Percentiles rank a stretch among this genome's conserved stretches.
Evolutionary conservation across 1,140 invertebrate genomes (phyloP).

Genomic region (Zaprionus lachaisei): DNA sequence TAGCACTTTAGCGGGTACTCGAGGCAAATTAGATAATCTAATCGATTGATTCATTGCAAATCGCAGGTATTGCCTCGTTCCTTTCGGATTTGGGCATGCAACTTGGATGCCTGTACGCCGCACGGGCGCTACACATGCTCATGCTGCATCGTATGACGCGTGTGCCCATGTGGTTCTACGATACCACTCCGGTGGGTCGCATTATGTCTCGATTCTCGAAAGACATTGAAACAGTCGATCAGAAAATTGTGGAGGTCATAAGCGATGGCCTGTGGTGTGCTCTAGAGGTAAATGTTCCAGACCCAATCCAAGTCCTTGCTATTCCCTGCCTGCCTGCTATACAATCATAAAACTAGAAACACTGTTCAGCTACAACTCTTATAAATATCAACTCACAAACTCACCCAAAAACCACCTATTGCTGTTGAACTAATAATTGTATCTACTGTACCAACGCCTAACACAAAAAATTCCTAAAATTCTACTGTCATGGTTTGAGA

Average conservation of each 20-base stretch:
- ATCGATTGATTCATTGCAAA: constrained; percentile 38
- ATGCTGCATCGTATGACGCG: constrained; percentile 91
- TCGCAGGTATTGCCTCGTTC: constrained; percentile 86
- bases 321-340: not conserved
- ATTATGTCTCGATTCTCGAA: constrained; percentile 95
- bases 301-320: constrained; percentile 12
- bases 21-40: not conserved
- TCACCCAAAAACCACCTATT: not conserved
- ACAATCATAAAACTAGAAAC: not conserved
- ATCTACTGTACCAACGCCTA: constrained; percentile 6
- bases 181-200: constrained; percentile 94
- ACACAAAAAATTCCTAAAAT: not conserved
- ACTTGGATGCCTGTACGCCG: constrained; percentile 90
- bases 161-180: constrained; percentile 92
- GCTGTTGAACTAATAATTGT: not conserved
- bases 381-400: not conserved
- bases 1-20: not conserved
- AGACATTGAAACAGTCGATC: constrained; percentile 90
- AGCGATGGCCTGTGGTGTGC: constrained; percentile 91
- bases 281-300: constrained; percentile 89
- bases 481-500: not conserved
- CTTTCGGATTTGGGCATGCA: constrained; percentile 89
- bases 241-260: constrained; percentile 89
- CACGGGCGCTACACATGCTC: constrained; percentile 89
- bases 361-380: not conserved